Base-by-base conservation (phyloP, 2,888 invertebrate species). In the Glyphotaelius pellucidus region DNA sequence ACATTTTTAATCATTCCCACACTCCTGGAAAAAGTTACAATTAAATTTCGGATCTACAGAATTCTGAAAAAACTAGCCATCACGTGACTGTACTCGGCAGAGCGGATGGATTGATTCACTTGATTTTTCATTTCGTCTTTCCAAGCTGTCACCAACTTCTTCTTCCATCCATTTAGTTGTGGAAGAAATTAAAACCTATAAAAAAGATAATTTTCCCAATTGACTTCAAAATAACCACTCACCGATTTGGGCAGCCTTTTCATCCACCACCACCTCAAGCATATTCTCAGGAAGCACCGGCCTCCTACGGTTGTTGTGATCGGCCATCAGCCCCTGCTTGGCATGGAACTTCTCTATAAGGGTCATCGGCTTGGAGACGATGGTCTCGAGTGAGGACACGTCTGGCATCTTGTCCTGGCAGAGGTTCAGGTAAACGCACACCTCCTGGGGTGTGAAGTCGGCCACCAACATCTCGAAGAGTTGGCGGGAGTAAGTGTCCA, bases 391-490 rank as follows among this genome's bases (percentile, higher is more conserved):
- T 47, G 84, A 80, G 83, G 92, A 79, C 94, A 95, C 93, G 95
- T 94, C 47, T 94, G 96, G 94, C 94, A 95, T 94, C 89, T 95
- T 94, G 94, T 96, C 96, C 85, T 96, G 95, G 94, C 98, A 99
- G 19, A 98, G 95, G 94, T 98, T 97, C 92, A 98, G 95, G 94
- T 97, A 97, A 0, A 97, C 97, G 94, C 99, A 99, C 81, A 98
- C 97, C 95, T 98, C 97, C 94, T 97, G 96, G 0, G 98, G 97
- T 90, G 96, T 96, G 94, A 98, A 96, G 94, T 98, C 97, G 30
- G 97, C 97, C 3, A 98, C 95, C 25, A 99, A 94, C 97, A 98
- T 97, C 94, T 98, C 98, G 14, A 98, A 95, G 42, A 99, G 95
- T 94, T 98, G 97, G 88, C 97, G 96, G 14, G 97, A 97, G 95